phyloP scores from a whole-genome alignment of 2,888 invertebrate genomes.

The Cremastobaeus sp. region DNA sequence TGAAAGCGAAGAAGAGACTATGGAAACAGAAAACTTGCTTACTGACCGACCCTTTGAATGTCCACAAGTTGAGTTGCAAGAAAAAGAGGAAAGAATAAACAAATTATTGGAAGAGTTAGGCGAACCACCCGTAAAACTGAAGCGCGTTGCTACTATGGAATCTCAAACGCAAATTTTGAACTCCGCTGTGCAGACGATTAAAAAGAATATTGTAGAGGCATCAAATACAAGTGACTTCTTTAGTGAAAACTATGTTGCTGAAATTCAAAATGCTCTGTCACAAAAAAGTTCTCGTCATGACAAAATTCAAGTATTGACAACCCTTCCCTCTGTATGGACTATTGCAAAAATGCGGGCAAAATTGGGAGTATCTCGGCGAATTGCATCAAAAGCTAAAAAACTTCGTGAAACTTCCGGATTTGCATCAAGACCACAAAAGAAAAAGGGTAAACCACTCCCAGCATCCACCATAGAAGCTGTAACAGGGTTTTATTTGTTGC shows the following conservation, averaged over 20 bases:
- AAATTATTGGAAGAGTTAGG: too few species aligned
- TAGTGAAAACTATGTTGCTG: background rate
- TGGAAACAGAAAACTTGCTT: too few species aligned
- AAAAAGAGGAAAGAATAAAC: too few species aligned
- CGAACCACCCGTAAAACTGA: too few species aligned
- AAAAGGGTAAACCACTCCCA: background rate
- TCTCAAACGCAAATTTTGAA: background rate
- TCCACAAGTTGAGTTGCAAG: too few species aligned
- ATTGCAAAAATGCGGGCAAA: conserved; percentile 8
- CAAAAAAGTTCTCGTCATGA: conserved; percentile 1
- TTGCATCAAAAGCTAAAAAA: conserved; percentile 23
- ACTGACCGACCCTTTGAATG: too few species aligned
- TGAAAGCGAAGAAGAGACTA: too few species aligned
- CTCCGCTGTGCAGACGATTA: background rate
- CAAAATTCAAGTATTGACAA: conserved; percentile 30
- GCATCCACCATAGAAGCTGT: conserved; percentile 1
- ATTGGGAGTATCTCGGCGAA: conserved; percentile 25
- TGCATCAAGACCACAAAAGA: conserved; percentile 8
- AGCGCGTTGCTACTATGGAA: background rate
- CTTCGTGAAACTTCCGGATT: background rate
- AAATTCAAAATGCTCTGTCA: conserved; percentile 5
- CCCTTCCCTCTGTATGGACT: conserved; percentile 19
- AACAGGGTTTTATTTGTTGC: conserved; percentile 15
- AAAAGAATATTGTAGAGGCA: background rate
- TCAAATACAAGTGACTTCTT: background rate